Evolutionary conservation across 2,797 vertebrate genomes (phyloP).

Genomic region (Anolis apletophallus): DNA sequence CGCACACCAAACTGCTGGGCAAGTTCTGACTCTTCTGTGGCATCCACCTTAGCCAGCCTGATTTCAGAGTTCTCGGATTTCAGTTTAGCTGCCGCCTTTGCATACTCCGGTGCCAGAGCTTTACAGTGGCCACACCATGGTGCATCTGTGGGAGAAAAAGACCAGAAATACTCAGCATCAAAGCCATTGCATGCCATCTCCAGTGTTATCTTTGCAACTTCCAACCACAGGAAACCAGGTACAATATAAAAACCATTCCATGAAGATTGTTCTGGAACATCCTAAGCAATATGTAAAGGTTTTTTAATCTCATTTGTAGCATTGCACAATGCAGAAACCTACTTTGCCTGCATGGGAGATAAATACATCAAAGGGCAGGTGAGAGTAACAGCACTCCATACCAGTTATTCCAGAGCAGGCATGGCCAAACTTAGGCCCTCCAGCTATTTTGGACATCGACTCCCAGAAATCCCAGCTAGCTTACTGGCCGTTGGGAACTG

Average conservation of each 20-base stretch:
- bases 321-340: not conserved
- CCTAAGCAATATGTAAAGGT: not conserved
- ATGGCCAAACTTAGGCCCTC: too few species aligned
- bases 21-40: slow-evolving; percentile 94
- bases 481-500: too few species aligned
- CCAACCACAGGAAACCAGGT: not conserved
- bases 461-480: too few species aligned
- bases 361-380: not conserved
- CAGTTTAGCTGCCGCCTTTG: slow-evolving; percentile 90
- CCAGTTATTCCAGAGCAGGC: not conserved
- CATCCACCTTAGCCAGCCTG: slow-evolving; percentile 93
- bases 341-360: not conserved
- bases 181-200: not conserved
- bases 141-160: slow-evolving; percentile 82
- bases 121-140: slow-evolving; percentile 99
- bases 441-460: too few species aligned
- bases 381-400: too few species aligned
- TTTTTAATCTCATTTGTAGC: not conserved
- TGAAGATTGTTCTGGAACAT: not conserved
- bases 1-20: slow-evolving; percentile 93
- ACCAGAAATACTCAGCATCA: not conserved
- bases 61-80: slow-evolving; percentile 89
- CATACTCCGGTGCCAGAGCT: slow-evolving; percentile 93
- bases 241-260: not conserved
- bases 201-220: accelerated